These are phyloP conservation scores for Holcopasites calliopsidis DNA, from an alignment of 1,140 invertebrate species.

Conservation along the genomic window DNA sequence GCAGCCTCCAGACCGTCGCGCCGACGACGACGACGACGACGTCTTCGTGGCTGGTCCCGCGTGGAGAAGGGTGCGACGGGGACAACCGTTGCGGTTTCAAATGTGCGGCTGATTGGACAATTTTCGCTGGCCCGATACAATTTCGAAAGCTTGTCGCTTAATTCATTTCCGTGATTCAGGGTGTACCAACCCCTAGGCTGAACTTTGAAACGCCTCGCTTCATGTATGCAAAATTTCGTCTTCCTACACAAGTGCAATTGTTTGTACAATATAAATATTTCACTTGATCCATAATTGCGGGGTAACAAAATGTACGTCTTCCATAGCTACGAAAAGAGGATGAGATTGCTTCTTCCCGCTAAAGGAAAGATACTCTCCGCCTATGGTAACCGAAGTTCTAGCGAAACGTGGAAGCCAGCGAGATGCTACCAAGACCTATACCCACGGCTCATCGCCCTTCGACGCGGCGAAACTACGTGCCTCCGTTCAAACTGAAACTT, in stretches of 20 bases:
- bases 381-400: slow-evolving; percentile 5
- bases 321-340: too few species aligned
- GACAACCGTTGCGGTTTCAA: not conserved
- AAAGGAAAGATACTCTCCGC: too few species aligned
- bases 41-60: not conserved
- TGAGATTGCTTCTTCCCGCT: too few species aligned
- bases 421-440: not conserved
- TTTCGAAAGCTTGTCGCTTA: not conserved
- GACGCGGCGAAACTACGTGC: slow-evolving; percentile 21
- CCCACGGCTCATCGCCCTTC: slow-evolving; percentile 39
- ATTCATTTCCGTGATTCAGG: too few species aligned
- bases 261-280: not conserved
- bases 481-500: slow-evolving; percentile 37
- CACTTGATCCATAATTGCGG: not conserved
- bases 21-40: not conserved
- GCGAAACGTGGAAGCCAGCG: slow-evolving; percentile 25
- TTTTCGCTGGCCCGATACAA: slow-evolving; percentile 6
- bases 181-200: too few species aligned
- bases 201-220: too few species aligned
- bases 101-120: slow-evolving; percentile 14
- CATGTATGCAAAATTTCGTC: too few species aligned
- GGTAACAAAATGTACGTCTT: not conserved
- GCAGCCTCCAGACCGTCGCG: not conserved
- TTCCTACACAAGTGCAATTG: too few species aligned
- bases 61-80: not conserved